Conservation (phyloP, 2,888 invertebrate species). For the Agonopterix alstromeriana region DNA sequence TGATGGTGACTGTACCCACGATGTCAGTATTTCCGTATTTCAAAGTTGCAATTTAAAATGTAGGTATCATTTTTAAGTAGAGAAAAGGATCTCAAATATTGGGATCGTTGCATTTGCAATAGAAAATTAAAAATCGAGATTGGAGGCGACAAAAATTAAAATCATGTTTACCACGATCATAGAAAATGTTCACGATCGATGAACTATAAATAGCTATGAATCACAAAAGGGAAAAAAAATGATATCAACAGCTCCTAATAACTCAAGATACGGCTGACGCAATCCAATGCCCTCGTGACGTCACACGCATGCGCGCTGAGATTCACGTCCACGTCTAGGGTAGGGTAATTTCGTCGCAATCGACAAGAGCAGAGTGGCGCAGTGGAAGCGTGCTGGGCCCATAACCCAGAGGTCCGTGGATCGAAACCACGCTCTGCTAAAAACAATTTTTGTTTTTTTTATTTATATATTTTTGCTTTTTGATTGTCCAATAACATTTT, state of each 20-base stretch:
- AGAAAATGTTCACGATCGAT: too few relatives aligned
- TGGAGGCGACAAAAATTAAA: too few relatives aligned
- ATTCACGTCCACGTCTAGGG: conserved; percentile 7
- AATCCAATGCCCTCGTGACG: conserved; percentile 21
- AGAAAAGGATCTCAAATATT: too few relatives aligned
- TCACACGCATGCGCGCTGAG: conserved; percentile 23
- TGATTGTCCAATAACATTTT: too few relatives aligned
- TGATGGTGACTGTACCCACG: too few relatives aligned
- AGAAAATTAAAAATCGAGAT: too few relatives aligned
- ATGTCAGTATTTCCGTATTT: too few relatives aligned
- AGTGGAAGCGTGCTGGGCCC: conserved; percentile 90
- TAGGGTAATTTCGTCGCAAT: conserved; percentile 25
- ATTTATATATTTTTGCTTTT: conserved; percentile 3
- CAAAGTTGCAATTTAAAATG: too few relatives aligned
- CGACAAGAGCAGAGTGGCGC: conserved; percentile 83
- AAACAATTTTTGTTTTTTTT: conserved; percentile 20
- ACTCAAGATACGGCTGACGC: conserved; percentile 14
- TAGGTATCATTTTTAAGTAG: too few relatives aligned
- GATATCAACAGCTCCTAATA: background rate
- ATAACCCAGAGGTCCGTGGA: conserved; percentile 94
- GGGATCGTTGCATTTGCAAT: too few relatives aligned
- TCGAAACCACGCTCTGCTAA: conserved; percentile 89
- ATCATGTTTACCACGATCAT: too few relatives aligned
- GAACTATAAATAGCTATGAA: too few relatives aligned
- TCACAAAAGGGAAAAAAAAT: background rate